phyloP scores from a whole-genome alignment of 2,888 invertebrate genomes.

The Apodemia zela region DNA sequence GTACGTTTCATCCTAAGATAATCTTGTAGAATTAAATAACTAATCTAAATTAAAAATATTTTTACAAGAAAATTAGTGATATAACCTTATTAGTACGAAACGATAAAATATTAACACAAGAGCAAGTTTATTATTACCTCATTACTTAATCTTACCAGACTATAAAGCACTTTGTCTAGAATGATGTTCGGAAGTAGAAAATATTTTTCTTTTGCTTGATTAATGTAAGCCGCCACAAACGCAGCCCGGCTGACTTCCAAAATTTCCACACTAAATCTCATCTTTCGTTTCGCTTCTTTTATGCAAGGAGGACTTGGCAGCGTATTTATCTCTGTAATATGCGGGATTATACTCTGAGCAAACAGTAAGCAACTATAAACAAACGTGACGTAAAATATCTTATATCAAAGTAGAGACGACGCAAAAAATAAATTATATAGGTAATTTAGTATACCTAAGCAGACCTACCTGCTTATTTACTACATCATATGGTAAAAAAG shows the following conservation, averaged over 20 bases:
- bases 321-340: slow-evolving; percentile 74
- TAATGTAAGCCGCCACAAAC: slow-evolving; percentile 68
- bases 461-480: no score
- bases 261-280: slow-evolving; percentile 73
- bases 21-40: no score
- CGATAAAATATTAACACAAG: background rate
- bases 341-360: slow-evolving; percentile 62
- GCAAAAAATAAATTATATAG: no score
- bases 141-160: slow-evolving; percentile 5
- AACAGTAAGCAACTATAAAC: slow-evolving; percentile 51
- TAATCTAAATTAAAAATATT: no score
- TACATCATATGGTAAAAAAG: no score
- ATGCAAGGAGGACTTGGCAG: slow-evolving; percentile 71
- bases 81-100: background rate
- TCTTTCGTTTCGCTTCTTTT: slow-evolving; percentile 74
- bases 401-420: background rate
- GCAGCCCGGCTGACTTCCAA: slow-evolving; percentile 76
- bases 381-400: slow-evolving; percentile 12
- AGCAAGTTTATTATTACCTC: background rate
- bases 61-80: no score
- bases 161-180: slow-evolving; percentile 27
- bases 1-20: no score
- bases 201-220: slow-evolving; percentile 69
- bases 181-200: slow-evolving; percentile 47
- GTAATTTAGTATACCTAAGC: no score